A percentile compares a stretch with the other conserved stretches of the same genome.
phyloP scores from a whole-genome alignment of 2,888 invertebrate species.

The Aleiodes alternator region DNA sequence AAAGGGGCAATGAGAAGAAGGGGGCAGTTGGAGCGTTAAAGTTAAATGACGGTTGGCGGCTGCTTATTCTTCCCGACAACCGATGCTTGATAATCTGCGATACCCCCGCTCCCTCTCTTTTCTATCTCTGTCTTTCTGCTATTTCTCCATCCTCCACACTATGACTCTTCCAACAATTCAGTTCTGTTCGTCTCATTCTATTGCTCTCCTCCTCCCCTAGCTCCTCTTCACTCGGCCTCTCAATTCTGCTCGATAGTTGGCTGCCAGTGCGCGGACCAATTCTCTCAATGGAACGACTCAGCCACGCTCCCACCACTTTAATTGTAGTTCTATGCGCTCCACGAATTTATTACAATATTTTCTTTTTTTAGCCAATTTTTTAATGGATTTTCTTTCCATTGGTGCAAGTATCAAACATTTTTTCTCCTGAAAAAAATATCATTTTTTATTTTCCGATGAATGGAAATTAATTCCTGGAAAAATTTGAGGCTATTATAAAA shows the following conservation, averaged over 20 bases:
- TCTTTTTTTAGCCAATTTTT: constrained; percentile 28
- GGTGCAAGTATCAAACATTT: neutral
- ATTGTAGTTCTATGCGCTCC: constrained; percentile 69
- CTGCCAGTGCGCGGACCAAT: constrained; percentile 56
- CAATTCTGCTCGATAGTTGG: constrained; percentile 73
- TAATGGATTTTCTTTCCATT: constrained; percentile 3
- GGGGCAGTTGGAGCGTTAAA: constrained; percentile 73
- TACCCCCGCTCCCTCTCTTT: constrained; percentile 60
- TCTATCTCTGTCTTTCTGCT: neutral
- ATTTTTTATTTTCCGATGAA: neutral
- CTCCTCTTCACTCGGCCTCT: constrained; percentile 55
- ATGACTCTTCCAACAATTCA: constrained; percentile 44
- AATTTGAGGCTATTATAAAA: neutral
- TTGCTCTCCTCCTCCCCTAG: constrained; percentile 1
- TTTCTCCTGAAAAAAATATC: neutral
- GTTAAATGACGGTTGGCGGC: constrained; percentile 76
- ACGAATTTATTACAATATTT: constrained; percentile 38
- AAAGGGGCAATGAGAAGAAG: constrained; percentile 50
- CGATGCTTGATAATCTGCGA: constrained; percentile 75
- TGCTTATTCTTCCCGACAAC: constrained; percentile 75
- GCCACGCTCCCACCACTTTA: constrained; percentile 72
- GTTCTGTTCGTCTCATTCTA: constrained; percentile 31
- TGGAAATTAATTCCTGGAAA: neutral
- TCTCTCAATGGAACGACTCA: constrained; percentile 73
- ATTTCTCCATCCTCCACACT: constrained; percentile 9